Base-by-base conservation (phyloP, 1,140 invertebrate genomes). In the Meloidogyne chitwoodi region DNA sequence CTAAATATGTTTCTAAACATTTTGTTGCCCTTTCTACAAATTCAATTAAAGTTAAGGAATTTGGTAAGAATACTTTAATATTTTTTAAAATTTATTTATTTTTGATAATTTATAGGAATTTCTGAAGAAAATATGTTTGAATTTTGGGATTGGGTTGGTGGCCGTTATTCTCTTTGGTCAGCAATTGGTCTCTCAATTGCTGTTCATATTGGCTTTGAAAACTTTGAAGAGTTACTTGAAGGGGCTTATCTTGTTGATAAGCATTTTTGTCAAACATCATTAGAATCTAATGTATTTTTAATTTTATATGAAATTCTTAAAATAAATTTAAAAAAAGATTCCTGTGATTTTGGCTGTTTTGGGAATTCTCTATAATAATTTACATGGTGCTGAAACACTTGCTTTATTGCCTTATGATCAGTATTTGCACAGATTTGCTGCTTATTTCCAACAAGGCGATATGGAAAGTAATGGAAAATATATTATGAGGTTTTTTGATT, bases 381-480 rank as follows among this genome's bases (percentile, higher is more conserved):
- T 98, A 85, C 94, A 92, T 87, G 93, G 93, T 22, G 92, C 93
- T 14, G 95, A 98, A 90, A 98, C 95, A 0, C 94, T 98, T 84
- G 93, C 94, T 10, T 89, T 99, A 0, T 89, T 99, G 61, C 97
- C 97, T 0, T 99, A 99, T 88, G 97, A 99, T 88, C 91, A 99
- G 89, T 99, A 99, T 88, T 88, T 99, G 79, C 96, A 99, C 87
- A 91, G 96, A 85, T 98, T 99, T 90, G 93, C 97, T 56, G 96
- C 97, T 14, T 99, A 99, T 88, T 98, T 99, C 89, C 97, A 99
- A 90, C 97, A 99, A 90, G 96, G 96, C 14, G 97, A 99, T 88
- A 99, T 99, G 97, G 97, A 99, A 89, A 97, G 94, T 77, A 99
- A 99, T 90, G 97, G 97, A 83, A 99, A 99, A 90, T 96, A 92